These are phyloP conservation scores for Pyrrhia umbra DNA, from an alignment of 2,888 invertebrate genomes.

Conservation along the genomic window DNA sequence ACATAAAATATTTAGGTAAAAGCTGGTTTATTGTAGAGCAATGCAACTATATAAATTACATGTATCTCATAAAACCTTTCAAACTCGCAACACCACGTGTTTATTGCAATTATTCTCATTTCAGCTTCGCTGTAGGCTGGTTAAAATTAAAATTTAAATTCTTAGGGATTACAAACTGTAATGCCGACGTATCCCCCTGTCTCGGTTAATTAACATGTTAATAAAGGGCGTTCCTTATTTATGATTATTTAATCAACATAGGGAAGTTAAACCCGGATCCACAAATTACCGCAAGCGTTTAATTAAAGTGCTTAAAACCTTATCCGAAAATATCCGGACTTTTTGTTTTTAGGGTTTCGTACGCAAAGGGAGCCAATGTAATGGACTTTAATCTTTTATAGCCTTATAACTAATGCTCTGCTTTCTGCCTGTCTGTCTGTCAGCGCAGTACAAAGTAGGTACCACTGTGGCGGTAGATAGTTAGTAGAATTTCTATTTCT, in stretches of 20 bases:
- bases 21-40: too few relatives aligned
- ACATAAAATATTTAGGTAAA: too few relatives aligned
- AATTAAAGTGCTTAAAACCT: constrained; percentile 38
- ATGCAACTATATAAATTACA: too few relatives aligned
- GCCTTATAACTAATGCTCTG: too few relatives aligned
- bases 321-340: not conserved
- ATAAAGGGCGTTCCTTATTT: constrained; percentile 38
- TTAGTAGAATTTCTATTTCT: too few relatives aligned
- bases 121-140: not conserved
- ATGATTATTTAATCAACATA: constrained; percentile 54
- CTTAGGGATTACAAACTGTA: constrained; percentile 25
- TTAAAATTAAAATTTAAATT: not conserved
- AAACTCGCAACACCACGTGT: too few relatives aligned
- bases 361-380: not conserved
- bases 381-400: too few relatives aligned
- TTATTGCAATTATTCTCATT: too few relatives aligned
- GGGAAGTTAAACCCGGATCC: constrained; percentile 9
- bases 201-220: constrained; percentile 42
- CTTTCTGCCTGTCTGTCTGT: too few relatives aligned
- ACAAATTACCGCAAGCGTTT: constrained; percentile 18
- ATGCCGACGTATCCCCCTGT: constrained; percentile 7
- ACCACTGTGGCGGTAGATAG: too few relatives aligned
- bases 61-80: too few relatives aligned
- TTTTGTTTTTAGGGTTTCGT: not conserved
- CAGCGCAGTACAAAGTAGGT: too few relatives aligned